Evolutionary conservation across 2,113 vertebrate species (phyloP), one percentile per base, ranked within the genome.

Genomic region (Fregata magnificens): DNA sequence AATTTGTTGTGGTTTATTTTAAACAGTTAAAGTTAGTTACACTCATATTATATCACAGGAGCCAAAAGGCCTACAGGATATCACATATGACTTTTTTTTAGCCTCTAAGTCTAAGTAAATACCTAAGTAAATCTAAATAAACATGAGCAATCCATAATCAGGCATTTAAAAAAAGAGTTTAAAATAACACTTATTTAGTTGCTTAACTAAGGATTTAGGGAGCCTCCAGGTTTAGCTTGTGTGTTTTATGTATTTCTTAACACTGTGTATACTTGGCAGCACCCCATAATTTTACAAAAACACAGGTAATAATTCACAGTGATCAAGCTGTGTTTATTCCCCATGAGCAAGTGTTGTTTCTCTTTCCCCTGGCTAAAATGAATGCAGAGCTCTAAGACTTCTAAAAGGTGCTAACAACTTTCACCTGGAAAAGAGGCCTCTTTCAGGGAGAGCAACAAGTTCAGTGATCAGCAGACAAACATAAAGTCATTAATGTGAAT

Each of bases 211-310:
- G 70, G 83, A 91, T 85, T 74, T 62, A 85, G 40, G 52, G 44
- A 89, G 77, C 49, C 78, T 89, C 56, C 53, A 92, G 66, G 73
- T 91, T 96, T 72, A 79, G 29, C 49, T 49, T 82, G 36, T 49
- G 62, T 93, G 61, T 62, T 95, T 88, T 50, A 66, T 17, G 14
- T 58, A 66, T 91, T 95, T 89, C 88, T 93, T 94, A 90, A 82
- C 66, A 85, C 52, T 53, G 22, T 91, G 73, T 80, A 66, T 69
- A 89, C 86, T 89, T 93, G 81, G 94, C 73, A 95, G 52, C 58
- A 93, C 45, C 77, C 80, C 90, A 76, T 93, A 93, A 84, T 94
- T 97, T 88, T 73, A 82, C 66, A 89, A 91, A 95, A 91, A 92
- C 70, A 52, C 61, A 90, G 79, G 77, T 84, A 90, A 52, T 95